A percentile compares a stretch with the other conserved stretches of the same genome.
These are phyloP conservation scores for Abscondita cerata DNA, from an alignment of 2,888 invertebrate species.

Conservation along the genomic window DNA sequence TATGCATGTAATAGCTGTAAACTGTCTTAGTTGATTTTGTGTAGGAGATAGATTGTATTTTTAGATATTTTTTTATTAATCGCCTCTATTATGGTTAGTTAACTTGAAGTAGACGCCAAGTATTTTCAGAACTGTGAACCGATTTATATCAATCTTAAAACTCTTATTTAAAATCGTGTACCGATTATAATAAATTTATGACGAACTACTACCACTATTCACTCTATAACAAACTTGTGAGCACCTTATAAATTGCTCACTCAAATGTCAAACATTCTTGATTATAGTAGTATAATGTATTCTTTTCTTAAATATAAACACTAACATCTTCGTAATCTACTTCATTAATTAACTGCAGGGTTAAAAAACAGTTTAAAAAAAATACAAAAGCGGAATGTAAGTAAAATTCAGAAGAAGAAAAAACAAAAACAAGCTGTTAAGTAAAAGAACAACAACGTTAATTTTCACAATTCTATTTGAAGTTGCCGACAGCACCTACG, in stretches of 20 bases:
- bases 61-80: conserved; percentile 10
- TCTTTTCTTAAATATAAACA: too few species aligned
- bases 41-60: conserved; percentile 15
- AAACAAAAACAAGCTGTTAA: too few species aligned
- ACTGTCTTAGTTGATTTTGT: conserved; percentile 25
- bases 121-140: conserved; percentile 9
- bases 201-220: not conserved
- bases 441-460: not conserved
- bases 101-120: conserved; percentile 5
- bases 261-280: too few species aligned
- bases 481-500: conserved; percentile 17
- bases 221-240: too few species aligned
- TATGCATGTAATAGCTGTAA: conserved; percentile 38
- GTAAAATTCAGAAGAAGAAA: too few species aligned
- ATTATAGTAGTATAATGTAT: too few species aligned
- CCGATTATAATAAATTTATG: conserved; percentile 4
- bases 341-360: too few species aligned
- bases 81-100: conserved; percentile 10
- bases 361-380: too few species aligned
- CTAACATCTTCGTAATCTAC: too few species aligned
- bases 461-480: conserved; percentile 16
- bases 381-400: too few species aligned
- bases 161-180: conserved; percentile 5
- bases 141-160: conserved; percentile 9
- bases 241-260: too few species aligned